phyloP scores from a whole-genome alignment of 2,888 invertebrate species.

The Tetragonisca angustula region DNA sequence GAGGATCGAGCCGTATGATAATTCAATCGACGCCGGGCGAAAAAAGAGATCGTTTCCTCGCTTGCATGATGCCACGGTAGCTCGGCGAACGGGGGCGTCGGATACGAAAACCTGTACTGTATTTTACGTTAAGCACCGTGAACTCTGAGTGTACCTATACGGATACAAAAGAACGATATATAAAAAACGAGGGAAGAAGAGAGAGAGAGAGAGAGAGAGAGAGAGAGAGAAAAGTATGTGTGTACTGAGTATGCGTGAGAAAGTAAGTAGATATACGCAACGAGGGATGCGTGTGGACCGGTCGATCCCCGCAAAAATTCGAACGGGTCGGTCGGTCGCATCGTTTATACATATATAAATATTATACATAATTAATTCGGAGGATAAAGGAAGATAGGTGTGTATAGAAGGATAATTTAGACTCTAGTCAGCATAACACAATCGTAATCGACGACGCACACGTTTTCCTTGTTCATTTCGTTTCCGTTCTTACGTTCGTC shows the following conservation, averaged over 20 bases:
- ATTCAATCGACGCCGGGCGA: background rate
- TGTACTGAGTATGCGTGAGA: constrained; percentile 7
- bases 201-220: background rate
- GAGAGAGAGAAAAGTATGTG: background rate
- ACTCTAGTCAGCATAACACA: constrained; percentile 79
- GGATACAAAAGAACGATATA: constrained; percentile 32
- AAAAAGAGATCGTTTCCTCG: background rate
- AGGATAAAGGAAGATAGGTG: constrained; percentile 66
- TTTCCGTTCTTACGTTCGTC: constrained; percentile 27
- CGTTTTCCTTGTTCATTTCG: constrained; percentile 55
- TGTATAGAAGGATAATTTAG: constrained; percentile 76
- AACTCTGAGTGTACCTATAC: constrained; percentile 66
- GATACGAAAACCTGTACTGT: constrained; percentile 55
- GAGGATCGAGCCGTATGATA: constrained; percentile 18
- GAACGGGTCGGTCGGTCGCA: constrained; percentile 4
- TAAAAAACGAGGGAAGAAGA: background rate
- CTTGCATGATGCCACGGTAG: constrained; percentile 40
- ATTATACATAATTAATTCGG: constrained; percentile 64
- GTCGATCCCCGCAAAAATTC: background rate
- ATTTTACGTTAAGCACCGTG: constrained; percentile 67
- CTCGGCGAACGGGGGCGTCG: constrained; percentile 34
- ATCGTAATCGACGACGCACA: constrained; percentile 73
- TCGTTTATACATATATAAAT: constrained; percentile 56
- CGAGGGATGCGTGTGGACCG: constrained; percentile 20
- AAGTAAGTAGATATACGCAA: constrained; percentile 16